These are phyloP conservation scores for Gallinago stenura DNA, from an alignment of 2,797 vertebrate genomes.

Conservation along the genomic window DNA sequence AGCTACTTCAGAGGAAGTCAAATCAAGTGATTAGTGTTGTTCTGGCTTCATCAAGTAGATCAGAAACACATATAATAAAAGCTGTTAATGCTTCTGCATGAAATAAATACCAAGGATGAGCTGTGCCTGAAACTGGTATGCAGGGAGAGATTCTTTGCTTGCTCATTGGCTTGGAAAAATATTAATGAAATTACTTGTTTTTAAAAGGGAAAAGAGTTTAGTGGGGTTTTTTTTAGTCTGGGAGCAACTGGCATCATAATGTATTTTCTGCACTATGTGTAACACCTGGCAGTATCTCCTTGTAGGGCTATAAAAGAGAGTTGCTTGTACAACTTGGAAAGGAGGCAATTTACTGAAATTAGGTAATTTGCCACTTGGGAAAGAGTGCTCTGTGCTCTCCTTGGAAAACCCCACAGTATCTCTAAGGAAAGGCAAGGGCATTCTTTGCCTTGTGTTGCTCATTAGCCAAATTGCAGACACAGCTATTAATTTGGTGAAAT, in stretches of 20 bases:
- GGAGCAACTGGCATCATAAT: neutral
- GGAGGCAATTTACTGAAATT: conserved; percentile 52
- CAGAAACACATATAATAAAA: neutral
- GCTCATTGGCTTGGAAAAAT: conserved; percentile 28
- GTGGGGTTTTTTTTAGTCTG: neutral
- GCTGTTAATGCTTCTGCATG: neutral
- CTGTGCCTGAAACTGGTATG: neutral
- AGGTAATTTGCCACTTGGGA: conserved; percentile 44
- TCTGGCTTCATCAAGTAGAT: conserved; percentile 1
- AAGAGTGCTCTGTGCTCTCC: neutral
- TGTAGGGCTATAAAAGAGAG: conserved; percentile 39
- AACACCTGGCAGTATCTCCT: conserved; percentile 19
- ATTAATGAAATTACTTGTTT: neutral
- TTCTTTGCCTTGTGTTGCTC: neutral
- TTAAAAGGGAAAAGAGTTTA: neutral
- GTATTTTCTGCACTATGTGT: neutral
- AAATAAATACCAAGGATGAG: neutral
- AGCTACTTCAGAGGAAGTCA: neutral
- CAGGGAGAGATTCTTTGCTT: neutral
- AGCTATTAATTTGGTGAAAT: neutral
- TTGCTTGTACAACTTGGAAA: conserved; percentile 7
- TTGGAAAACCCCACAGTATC: neutral
- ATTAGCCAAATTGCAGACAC: neutral
- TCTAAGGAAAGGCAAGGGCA: neutral
- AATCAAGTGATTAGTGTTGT: neutral